Evolutionary conservation across 1,140 invertebrate species (phyloP), one percentile per base, ranked within the genome.

Genomic region (Armadillidium nasatum): DNA sequence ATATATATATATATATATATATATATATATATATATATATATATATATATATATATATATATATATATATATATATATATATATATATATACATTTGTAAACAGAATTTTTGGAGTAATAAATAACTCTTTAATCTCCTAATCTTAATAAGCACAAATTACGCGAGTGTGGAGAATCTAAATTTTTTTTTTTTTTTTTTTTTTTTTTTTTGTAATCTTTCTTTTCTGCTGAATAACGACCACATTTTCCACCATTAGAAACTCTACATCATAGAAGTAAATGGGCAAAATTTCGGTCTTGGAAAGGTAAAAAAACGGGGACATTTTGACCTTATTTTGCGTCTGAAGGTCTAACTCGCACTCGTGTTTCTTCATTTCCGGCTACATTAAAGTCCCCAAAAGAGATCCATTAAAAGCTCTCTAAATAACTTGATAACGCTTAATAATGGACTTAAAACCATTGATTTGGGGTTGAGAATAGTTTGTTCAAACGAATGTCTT

Each of bases 51-150:
- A 50, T 60, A 60, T 60, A 60, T 60, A 33, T 60, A 60, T 60
- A 60, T 60, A 60, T 60, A 60, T 60, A 60, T 60, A 60, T 60
- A 60, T 60, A 60, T 60, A 60, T 60, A 60, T 60, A 60, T 60
- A 60, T 60, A 60, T 60, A 60, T 60, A 60, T 60, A 60, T 60
- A 50, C 19, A 60, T 60, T 60, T 19, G 11, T 60, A 60, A 15
- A 15, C 11, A 60, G 19, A 60, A 50, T 50, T 19, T 60, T 60
- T 60, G 19, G 7, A 60, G 50, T 19, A 60, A 60, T 13, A 60
- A 60, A 2, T 15, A 60, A 60, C 50, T 60, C 50, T 19, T 60
- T 60, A 60, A 60, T 60, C 7, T 7, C 7, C 50, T 15, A 19
- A 15, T 19, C 7, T 7, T 60, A 60, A 60, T 60, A 60, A 60